Percentiles rank a stretch among this genome's conserved stretches.
phyloP scores from a whole-genome alignment of 2,888 invertebrate genomes.

The Ormyrus labotus region DNA sequence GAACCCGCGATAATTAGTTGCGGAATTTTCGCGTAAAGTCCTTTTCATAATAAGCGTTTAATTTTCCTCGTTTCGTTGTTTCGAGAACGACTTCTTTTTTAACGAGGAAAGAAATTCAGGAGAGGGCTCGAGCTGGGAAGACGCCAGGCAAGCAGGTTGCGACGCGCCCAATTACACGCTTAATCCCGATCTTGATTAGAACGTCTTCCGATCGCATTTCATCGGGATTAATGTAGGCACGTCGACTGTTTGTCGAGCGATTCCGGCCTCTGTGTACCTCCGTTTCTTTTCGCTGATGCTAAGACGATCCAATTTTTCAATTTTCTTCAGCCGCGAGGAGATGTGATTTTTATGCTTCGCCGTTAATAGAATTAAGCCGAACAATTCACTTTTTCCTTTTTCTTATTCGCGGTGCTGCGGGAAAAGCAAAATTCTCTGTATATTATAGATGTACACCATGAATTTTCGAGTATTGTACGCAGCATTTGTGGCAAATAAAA shows the following conservation, averaged over 20 bases:
- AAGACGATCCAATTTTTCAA: not conserved
- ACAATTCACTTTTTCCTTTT: too few species aligned
- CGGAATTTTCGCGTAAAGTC: not conserved
- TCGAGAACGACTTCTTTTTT: not conserved
- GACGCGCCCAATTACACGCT: constrained; percentile 60
- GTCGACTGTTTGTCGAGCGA: constrained; percentile 18
- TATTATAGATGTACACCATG: too few species aligned
- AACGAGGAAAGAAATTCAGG: constrained; percentile 9
- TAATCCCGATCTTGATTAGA: constrained; percentile 68
- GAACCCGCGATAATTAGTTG: too few species aligned
- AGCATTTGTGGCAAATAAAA: too few species aligned
- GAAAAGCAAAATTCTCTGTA: too few species aligned
- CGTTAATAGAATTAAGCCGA: too few species aligned
- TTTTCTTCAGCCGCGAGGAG: not conserved
- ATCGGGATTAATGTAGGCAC: constrained; percentile 32
- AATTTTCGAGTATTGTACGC: too few species aligned
- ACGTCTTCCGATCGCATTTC: constrained; percentile 47
- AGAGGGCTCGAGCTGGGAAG: not conserved
- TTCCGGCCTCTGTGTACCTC: not conserved
- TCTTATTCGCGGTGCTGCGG: too few species aligned
- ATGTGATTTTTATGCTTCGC: not conserved
- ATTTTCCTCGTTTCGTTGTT: not conserved
- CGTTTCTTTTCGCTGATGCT: too few species aligned
- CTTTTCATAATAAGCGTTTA: not conserved
- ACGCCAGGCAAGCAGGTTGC: constrained; percentile 29